phyloP scores from a whole-genome alignment of 1,140 invertebrate genomes.

The Eriocheir sinensis region DNA sequence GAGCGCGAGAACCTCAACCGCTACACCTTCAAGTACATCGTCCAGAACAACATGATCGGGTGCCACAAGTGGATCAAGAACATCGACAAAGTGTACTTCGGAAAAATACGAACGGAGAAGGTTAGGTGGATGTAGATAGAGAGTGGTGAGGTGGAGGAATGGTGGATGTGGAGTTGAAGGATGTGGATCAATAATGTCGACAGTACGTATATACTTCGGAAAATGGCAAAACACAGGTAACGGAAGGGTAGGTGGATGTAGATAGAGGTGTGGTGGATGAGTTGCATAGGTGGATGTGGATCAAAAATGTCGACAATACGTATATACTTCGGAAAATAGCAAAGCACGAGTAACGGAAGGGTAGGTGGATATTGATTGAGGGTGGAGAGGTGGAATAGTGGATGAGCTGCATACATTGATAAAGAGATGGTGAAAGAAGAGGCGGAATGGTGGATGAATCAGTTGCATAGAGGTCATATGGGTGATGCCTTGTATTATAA shows the following conservation, averaged over 20 bases:
- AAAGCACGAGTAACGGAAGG: neutral
- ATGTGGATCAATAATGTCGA: too few relatives aligned
- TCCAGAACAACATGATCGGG: conserved; percentile 96
- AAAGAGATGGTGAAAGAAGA: neutral
- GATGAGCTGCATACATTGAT: neutral
- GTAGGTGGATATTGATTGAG: neutral
- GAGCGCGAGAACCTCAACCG: conserved; percentile 91
- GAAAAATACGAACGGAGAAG: conserved; percentile 84
- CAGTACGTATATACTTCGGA: too few relatives aligned
- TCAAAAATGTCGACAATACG: neutral
- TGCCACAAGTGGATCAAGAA: conserved; percentile 91
- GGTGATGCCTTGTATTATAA: neutral
- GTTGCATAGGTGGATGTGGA: neutral
- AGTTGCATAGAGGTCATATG: neutral
- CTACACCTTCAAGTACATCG: conserved; percentile 94
- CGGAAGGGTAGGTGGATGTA: neutral
- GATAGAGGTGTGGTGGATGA: neutral
- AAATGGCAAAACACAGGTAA: too few relatives aligned
- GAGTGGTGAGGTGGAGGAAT: too few relatives aligned
- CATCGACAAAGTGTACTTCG: conserved; percentile 92
- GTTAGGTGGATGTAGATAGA: neutral
- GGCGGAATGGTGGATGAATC: neutral
- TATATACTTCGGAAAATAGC: too few relatives aligned
- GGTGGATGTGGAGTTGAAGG: neutral
- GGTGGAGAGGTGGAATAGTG: neutral